These are phyloP conservation scores for Chalcis sispes DNA, from an alignment of 2,888 invertebrate genomes.

Conservation along the genomic window DNA sequence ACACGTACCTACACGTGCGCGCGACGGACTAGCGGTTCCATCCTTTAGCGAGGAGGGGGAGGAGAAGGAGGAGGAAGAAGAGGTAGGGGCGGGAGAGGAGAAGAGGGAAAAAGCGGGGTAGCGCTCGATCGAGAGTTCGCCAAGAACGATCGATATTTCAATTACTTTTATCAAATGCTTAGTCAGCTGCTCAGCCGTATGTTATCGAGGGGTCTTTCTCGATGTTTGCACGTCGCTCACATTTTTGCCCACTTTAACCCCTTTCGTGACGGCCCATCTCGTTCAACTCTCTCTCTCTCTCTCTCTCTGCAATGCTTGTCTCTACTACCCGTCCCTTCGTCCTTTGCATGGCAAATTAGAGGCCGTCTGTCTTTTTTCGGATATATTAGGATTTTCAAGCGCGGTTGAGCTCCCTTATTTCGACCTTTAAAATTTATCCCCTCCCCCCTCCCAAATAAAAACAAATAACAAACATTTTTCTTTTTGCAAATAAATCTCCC, in stretches of 20 bases:
- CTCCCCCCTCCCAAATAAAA: too few relatives aligned
- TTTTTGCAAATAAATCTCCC: too few relatives aligned
- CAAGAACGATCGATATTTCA: constrained; percentile 54
- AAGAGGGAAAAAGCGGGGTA: neutral
- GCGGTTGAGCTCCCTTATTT: neutral
- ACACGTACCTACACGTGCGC: too few relatives aligned
- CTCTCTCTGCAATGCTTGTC: too few relatives aligned
- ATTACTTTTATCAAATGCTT: constrained; percentile 58
- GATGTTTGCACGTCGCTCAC: constrained; percentile 49
- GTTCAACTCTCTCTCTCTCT: too few relatives aligned
- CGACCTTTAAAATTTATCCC: too few relatives aligned
- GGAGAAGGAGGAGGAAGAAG: neutral
- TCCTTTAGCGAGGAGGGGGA: neutral
- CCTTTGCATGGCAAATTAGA: constrained; percentile 50
- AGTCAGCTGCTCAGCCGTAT: constrained; percentile 52
- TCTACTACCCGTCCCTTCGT: too few relatives aligned
- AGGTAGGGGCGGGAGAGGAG: neutral
- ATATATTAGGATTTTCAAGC: constrained; percentile 39
- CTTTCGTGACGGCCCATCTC: neutral
- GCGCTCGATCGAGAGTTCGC: constrained; percentile 43
- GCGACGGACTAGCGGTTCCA: too few relatives aligned
- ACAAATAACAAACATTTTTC: too few relatives aligned
- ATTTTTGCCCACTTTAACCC: constrained; percentile 52
- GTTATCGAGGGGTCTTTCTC: constrained; percentile 37
- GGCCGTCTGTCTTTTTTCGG: constrained; percentile 29